These are phyloP conservation scores for Folsomia candida DNA, from an alignment of 2,888 invertebrate species.

Conservation along the genomic window DNA sequence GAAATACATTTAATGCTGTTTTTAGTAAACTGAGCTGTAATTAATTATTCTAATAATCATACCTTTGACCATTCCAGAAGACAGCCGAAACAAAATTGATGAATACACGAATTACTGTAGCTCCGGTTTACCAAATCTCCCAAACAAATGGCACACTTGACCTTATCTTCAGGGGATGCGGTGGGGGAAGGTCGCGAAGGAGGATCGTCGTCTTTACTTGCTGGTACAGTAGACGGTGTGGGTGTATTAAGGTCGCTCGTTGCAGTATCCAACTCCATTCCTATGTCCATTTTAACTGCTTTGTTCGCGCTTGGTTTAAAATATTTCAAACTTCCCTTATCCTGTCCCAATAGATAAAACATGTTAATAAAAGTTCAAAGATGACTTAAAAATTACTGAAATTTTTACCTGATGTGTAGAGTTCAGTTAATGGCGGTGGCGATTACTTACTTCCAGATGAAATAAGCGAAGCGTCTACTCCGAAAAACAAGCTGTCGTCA, in stretches of 20 bases:
- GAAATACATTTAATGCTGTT: not conserved
- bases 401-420: no score
- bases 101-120: slow-evolving; percentile 87
- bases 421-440: no score
- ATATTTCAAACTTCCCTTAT: not conserved
- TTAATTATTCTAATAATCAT: not conserved
- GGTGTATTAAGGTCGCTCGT: not conserved
- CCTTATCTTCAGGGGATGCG: slow-evolving; percentile 31
- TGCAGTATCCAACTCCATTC: not conserved
- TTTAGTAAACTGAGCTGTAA: not conserved
- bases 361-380: no score
- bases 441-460: no score
- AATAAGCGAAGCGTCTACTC: no score
- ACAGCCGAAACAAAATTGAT: slow-evolving; percentile 92
- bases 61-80: slow-evolving; percentile 86
- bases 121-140: slow-evolving; percentile 82
- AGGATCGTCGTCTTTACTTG: slow-evolving; percentile 23
- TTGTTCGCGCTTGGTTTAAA: not conserved
- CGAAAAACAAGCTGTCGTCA: no score
- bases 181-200: slow-evolving; percentile 10
- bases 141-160: slow-evolving; percentile 87
- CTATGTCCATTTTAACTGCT: not conserved
- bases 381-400: no score
- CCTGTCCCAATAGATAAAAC: no score
- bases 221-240: not conserved